phyloP scores from a whole-genome alignment of 1,140 invertebrate genomes.

The Paracyclopina nana region DNA sequence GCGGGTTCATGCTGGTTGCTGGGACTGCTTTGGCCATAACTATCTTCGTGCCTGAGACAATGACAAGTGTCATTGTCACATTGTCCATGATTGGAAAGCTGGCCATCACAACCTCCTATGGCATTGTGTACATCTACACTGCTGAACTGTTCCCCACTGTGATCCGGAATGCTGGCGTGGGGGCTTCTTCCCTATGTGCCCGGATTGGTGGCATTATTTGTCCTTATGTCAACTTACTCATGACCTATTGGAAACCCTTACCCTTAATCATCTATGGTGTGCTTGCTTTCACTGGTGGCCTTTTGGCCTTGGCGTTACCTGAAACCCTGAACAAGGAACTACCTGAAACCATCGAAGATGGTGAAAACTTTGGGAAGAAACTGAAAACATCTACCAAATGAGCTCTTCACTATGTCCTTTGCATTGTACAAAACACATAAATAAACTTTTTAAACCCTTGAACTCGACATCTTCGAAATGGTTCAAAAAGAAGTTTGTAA shows the following conservation, averaged over 20 bases:
- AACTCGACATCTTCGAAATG: too few relatives aligned
- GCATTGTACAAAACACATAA: too few relatives aligned
- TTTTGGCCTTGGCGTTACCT: not conserved
- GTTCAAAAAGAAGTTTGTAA: too few relatives aligned
- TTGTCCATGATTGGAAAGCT: constrained; percentile 58
- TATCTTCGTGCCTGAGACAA: constrained; percentile 28
- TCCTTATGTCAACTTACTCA: not conserved
- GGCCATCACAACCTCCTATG: constrained; percentile 25
- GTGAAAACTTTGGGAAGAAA: not conserved
- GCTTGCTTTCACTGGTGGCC: not conserved
- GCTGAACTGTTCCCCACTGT: constrained; percentile 29
- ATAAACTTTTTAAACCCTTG: too few relatives aligned
- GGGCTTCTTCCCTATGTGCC: not conserved
- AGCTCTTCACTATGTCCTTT: not conserved
- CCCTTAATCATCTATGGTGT: not conserved
- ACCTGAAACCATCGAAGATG: not conserved
- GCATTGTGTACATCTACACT: constrained; percentile 28
- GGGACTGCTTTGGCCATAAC: constrained; percentile 36
- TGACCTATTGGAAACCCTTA: not conserved
- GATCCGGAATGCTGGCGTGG: constrained; percentile 25
- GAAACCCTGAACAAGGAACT: not conserved
- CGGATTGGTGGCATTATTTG: not conserved
- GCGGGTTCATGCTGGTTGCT: constrained; percentile 43
- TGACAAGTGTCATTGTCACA: constrained; percentile 37
- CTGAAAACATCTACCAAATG: not conserved